Conservation (phyloP, 2,113 vertebrate genomes). For the Turnix velox region DNA sequence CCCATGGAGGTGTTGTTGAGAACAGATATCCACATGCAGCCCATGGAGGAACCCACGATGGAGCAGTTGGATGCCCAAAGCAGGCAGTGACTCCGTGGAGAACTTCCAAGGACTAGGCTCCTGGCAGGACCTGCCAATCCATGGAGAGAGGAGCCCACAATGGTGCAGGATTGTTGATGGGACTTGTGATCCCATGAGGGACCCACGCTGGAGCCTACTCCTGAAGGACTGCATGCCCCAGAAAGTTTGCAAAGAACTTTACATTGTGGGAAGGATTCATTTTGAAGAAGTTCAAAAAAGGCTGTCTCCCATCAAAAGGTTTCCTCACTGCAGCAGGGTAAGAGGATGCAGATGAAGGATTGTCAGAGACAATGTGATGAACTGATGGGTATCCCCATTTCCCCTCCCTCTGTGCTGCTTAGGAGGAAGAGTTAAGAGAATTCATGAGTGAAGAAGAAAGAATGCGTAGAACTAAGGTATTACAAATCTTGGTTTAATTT, state of each 20-base stretch:
- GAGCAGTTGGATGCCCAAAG: background rate
- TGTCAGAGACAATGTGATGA: background rate
- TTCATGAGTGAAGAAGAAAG: background rate
- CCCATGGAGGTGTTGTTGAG: background rate
- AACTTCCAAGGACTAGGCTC: background rate
- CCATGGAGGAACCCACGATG: rapidly evolving
- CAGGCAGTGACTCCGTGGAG: background rate
- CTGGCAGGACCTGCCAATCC: background rate
- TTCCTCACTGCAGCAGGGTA: background rate
- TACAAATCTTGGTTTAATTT: background rate
- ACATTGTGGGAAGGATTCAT: background rate
- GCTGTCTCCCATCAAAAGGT: background rate
- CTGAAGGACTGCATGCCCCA: no score
- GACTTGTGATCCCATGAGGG: no score
- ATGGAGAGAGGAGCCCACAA: background rate
- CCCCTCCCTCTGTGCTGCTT: rapidly evolving
- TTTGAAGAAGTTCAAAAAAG: background rate
- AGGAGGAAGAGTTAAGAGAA: background rate
- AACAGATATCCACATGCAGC: background rate
- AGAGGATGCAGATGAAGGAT: background rate
- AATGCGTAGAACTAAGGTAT: rapidly evolving
- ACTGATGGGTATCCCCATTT: background rate
- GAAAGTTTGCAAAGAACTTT: background rate
- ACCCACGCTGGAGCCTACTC: background rate
- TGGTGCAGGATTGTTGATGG: background rate